These are phyloP conservation scores for Rhynchonema sp. DNA, from an alignment of 2,888 invertebrate species.

Conservation along the genomic window DNA sequence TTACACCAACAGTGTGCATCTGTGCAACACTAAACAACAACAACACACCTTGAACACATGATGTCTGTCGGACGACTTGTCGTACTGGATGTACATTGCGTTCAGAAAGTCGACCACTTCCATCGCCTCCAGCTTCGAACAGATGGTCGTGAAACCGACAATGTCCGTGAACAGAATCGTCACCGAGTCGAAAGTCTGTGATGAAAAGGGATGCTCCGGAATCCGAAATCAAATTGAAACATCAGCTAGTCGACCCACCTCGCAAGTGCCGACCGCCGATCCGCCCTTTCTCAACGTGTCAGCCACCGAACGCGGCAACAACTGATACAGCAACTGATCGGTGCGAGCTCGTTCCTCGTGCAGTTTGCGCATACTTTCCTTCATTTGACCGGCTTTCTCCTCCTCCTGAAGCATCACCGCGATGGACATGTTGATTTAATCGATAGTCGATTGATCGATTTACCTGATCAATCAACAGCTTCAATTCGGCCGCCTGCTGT, in stretches of 20 bases:
- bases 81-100: conserved; percentile 48
- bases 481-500: conserved; percentile 87
- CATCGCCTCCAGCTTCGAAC: conserved; percentile 84
- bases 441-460: neutral
- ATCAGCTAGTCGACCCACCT: conserved; percentile 41
- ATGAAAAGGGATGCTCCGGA: no score
- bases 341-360: conserved; percentile 89
- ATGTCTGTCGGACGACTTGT: conserved; percentile 73
- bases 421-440: no score
- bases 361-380: conserved; percentile 82
- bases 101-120: conserved; percentile 43
- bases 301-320: conserved; percentile 95
- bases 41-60: conserved; percentile 66
- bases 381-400: conserved; percentile 80
- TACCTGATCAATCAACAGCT: conserved; percentile 61
- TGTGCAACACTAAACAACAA: no score
- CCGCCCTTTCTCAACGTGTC: conserved; percentile 79
- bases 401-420: conserved; percentile 69
- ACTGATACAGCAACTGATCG: conserved; percentile 84
- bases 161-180: conserved; percentile 93
- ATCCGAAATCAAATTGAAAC: neutral
- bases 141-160: conserved; percentile 90
- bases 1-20: neutral
- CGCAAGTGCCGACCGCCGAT: conserved; percentile 84
- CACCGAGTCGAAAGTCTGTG: conserved; percentile 91